phyloP scores from a whole-genome alignment of 2,113 vertebrate species.

The Sapayoa aenigma region DNA sequence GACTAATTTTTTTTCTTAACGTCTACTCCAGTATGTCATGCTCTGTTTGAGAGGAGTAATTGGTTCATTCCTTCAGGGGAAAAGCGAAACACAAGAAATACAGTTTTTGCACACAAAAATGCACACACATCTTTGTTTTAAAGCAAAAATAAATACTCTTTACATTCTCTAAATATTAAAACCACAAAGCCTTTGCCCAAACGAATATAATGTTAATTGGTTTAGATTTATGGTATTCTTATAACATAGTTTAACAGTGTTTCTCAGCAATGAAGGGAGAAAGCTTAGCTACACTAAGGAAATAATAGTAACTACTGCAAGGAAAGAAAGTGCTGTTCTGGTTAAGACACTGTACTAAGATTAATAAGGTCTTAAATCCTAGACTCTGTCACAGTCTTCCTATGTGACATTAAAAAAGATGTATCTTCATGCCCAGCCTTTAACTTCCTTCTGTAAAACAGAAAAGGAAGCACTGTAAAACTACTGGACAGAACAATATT shows the following conservation, averaged over 20 bases:
- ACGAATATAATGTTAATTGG: conserved; percentile 12
- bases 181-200: not conserved
- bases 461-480: not conserved
- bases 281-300: conserved; percentile 2
- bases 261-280: not conserved
- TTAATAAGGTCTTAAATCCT: conserved; percentile 28
- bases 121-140: not conserved
- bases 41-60: conserved; percentile 28
- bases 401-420: not conserved
- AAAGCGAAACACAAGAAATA: conserved; percentile 13
- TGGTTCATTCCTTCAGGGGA: not conserved
- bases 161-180: not conserved
- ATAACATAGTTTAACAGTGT: not conserved
- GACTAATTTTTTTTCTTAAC: not conserved
- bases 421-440: not conserved
- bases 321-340: not conserved
- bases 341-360: not conserved
- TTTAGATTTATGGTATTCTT: conserved; percentile 13
- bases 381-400: not conserved
- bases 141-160: conserved; percentile 15
- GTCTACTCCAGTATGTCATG: not conserved
- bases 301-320: conserved; percentile 20
- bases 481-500: not conserved
- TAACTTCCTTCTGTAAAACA: not conserved
- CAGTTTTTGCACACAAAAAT: not conserved